Conservation (phyloP, 35 echinoderm and acorn worm genomes). For the Acanthaster planci region DNA sequence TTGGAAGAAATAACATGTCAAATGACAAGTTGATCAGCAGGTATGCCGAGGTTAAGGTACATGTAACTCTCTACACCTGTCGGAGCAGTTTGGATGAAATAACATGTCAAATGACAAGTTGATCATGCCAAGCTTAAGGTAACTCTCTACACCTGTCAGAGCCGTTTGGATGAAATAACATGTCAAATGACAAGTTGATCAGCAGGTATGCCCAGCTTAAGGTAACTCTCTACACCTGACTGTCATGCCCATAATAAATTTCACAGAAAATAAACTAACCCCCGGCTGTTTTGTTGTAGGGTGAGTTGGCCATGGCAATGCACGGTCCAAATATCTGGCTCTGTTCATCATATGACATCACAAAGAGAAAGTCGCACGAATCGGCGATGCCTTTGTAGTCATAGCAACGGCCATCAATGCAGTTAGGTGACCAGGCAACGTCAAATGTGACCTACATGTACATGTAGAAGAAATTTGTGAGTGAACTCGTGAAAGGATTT, state of each 20-base stretch:
- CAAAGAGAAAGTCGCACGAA: constrained; percentile 72
- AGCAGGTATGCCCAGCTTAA: too few relatives aligned
- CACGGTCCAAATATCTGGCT: constrained; percentile 85
- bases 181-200: background rate
- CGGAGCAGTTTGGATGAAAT: background rate
- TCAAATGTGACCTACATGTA: constrained; percentile 99
- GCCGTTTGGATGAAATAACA: background rate
- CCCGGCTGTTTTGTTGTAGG: constrained; percentile 72
- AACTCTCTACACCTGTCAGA: constrained; percentile 74
- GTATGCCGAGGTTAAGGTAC: constrained; percentile 86
- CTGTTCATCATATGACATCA: constrained; percentile 98
- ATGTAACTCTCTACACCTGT: constrained; percentile 79
- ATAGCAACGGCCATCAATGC: constrained; percentile 91
- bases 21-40: too few relatives aligned
- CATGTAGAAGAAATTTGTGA: too few relatives aligned
- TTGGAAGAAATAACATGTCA: background rate
- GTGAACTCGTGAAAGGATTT: too few relatives aligned
- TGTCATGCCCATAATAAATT: too few relatives aligned
- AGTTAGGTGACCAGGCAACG: constrained; percentile 91
- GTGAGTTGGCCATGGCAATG: constrained; percentile 89
- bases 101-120: constrained; percentile 45
- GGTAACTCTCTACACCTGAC: too few relatives aligned
- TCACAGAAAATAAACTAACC: constrained; percentile 30
- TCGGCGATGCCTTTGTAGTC: constrained; percentile 85
- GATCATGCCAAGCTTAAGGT: constrained; percentile 80